Evolutionary conservation across 2,797 vertebrate species (phyloP).

Genomic region (Oreochromis grahami): DNA sequence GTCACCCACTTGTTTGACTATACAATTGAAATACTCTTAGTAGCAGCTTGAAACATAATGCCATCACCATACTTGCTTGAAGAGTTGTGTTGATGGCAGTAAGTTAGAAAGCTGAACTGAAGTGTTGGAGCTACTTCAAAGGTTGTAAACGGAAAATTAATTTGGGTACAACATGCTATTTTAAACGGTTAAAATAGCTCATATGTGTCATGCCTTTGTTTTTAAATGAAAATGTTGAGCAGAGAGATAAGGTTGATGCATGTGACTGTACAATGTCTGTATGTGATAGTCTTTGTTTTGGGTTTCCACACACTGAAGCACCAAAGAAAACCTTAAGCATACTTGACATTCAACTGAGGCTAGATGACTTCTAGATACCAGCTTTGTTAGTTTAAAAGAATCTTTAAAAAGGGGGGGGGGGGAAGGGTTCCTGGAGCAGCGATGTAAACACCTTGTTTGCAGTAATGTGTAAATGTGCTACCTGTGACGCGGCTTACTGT

Average conservation of each 20-base stretch:
- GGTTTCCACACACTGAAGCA: neutral
- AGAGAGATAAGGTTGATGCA: neutral
- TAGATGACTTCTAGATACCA: neutral
- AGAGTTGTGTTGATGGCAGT: neutral
- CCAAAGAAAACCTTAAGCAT: neutral
- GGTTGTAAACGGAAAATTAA: neutral
- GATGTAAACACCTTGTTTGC: neutral
- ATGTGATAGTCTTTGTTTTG: neutral
- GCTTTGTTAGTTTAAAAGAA: neutral
- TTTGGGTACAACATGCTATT: neutral
- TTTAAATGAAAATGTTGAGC: neutral
- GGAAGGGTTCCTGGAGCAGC: neutral
- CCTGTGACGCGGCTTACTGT: constrained; percentile 27
- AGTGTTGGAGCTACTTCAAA: neutral
- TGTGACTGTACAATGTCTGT: neutral
- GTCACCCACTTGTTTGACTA: neutral
- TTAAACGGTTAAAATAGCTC: neutral
- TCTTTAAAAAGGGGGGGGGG: neutral
- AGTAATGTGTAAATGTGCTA: neutral
- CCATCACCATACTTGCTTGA: neutral
- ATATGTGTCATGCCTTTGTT: neutral
- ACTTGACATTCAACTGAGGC: neutral
- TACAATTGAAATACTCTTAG: neutral
- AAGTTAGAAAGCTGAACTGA: neutral
- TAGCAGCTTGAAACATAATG: neutral